Base-by-base conservation (phyloP, 2,888 invertebrate species). In the Pollenia angustigena region DNA sequence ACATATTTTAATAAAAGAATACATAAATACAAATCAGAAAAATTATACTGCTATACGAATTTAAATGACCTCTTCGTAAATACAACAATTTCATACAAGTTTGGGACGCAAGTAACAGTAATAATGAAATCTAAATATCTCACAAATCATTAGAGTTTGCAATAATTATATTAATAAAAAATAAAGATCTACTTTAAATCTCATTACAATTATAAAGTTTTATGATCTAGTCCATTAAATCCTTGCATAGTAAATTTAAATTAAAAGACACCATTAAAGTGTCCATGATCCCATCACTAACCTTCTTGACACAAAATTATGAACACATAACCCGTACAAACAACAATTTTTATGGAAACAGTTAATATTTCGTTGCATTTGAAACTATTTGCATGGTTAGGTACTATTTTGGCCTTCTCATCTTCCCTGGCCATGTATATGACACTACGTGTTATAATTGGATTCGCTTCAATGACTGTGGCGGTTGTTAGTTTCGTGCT, bases 401-500 rank as follows among this genome's bases (percentile, higher is more conserved):
- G 93, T 71, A 93, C 94, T 16, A 92, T 93, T 46, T 94, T 95
- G 85, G 95, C 95, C 62, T 95, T 95, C 90, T 94, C 94, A 32
- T 94, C 95, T 68, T 95, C 94, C 92, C 94, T 95, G 91, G 93
- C 94, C 89, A 92, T 95, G 89, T 96, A 95, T 92, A 94, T 95
- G 93, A 89, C 91, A 88, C 89, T 93, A 71, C 93, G 96, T 88
- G 94, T 95, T 85, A 90, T 95, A 85, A 93, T 95, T 89, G 96
- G 96, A 85, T 95, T 95, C 92, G 94, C 95, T 88, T 95, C 95
- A 83, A 95, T 95, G 90, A 95, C 95, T 82, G 93, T 93, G 88
- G 91, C 92, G 87, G 96, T 97, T 88, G 97, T 97, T 72, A 95
- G 95, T 82, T 96, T 96, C 92, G 95, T 96, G 46, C 92, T 96